phyloP scores from a whole-genome alignment of 2,113 vertebrate genomes.

The Argyrosomus japonicus region DNA sequence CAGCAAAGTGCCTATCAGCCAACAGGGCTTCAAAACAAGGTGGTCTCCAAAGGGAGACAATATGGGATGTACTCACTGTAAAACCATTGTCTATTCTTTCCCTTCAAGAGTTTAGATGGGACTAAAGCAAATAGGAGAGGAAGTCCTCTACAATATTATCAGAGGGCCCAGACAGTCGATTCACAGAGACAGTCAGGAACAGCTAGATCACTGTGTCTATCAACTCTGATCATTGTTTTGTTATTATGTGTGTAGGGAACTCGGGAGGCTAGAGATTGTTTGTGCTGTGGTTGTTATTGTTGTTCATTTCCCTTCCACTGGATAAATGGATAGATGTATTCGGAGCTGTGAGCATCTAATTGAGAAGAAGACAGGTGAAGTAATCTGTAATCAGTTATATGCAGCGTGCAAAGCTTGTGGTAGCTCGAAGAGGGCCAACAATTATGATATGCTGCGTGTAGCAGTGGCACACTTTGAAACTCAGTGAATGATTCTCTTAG shows the following conservation, averaged over 20 bases:
- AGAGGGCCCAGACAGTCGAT: conserved; percentile 48
- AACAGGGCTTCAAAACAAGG: conserved; percentile 76
- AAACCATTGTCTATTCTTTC: conserved; percentile 62
- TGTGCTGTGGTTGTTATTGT: conserved; percentile 37
- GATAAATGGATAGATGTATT: conserved; percentile 40
- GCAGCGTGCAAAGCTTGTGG: not conserved
- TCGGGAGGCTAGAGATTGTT: conserved; percentile 12
- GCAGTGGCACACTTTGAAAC: conserved; percentile 62
- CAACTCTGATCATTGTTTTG: conserved; percentile 58
- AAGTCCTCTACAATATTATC: conserved; percentile 53
- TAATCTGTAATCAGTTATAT: conserved; percentile 43
- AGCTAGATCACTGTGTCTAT: conserved; percentile 37
- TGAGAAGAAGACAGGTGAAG: conserved; percentile 52
- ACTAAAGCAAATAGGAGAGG: conserved; percentile 51
- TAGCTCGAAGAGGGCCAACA: conserved; percentile 53
- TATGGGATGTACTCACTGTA: conserved; percentile 66
- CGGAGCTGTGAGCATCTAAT: conserved; percentile 43
- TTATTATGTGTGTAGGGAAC: conserved; percentile 32
- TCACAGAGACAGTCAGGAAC: conserved; percentile 35
- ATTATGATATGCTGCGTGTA: conserved; percentile 47
- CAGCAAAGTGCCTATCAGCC: conserved; percentile 80
- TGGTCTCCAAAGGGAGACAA: conserved; percentile 69
- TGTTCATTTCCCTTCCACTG: conserved; percentile 46
- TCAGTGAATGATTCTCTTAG: conserved; percentile 65
- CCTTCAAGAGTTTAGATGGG: conserved; percentile 48